These are phyloP conservation scores for Apogon talboti DNA, from an alignment of 2,797 vertebrate genomes.

Conservation along the genomic window DNA sequence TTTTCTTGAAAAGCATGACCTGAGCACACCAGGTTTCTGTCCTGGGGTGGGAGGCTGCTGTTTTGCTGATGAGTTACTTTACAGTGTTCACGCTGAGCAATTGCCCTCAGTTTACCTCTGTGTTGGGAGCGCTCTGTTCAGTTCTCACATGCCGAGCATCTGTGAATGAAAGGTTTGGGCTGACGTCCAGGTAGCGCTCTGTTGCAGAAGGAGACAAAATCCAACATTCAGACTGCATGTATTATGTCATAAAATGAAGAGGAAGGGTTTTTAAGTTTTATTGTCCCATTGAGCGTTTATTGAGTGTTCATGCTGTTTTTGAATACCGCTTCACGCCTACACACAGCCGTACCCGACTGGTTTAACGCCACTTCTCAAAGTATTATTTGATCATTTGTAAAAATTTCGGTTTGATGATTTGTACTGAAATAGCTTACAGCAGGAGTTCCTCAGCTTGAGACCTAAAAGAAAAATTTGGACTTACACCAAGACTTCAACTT, in stretches of 20 bases:
- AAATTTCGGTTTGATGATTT: slow-evolving; percentile 9
- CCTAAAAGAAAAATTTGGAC: too few relatives aligned
- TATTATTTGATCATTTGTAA: slow-evolving; percentile 27
- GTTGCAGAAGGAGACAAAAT: slow-evolving; percentile 37
- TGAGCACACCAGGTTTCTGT: slow-evolving; percentile 64
- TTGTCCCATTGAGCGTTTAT: slow-evolving; percentile 31
- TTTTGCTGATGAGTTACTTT: slow-evolving; percentile 79
- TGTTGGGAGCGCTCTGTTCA: slow-evolving; percentile 56
- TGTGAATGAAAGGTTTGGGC: slow-evolving; percentile 66
- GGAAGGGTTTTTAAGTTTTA: slow-evolving; percentile 45
- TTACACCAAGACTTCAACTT: too few relatives aligned
- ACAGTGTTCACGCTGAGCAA: slow-evolving; percentile 66
- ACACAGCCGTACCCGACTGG: slow-evolving; percentile 18
- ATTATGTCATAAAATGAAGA: slow-evolving; percentile 47
- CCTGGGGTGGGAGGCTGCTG: slow-evolving; percentile 67
- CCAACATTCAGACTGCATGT: slow-evolving; percentile 32
- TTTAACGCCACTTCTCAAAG: slow-evolving; percentile 19
- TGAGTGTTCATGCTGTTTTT: slow-evolving; percentile 40
- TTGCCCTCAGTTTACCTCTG: slow-evolving; percentile 75
- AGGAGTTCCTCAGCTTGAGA: too few relatives aligned
- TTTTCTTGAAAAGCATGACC: slow-evolving; percentile 72
- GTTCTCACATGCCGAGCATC: slow-evolving; percentile 65
- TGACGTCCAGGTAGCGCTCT: slow-evolving; percentile 54
- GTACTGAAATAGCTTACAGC: background rate
- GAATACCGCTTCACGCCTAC: slow-evolving; percentile 27